Evolutionary conservation across 2,888 invertebrate species (phyloP), one percentile per base, ranked within the genome.

Genomic region (Malacosoma neustria): DNA sequence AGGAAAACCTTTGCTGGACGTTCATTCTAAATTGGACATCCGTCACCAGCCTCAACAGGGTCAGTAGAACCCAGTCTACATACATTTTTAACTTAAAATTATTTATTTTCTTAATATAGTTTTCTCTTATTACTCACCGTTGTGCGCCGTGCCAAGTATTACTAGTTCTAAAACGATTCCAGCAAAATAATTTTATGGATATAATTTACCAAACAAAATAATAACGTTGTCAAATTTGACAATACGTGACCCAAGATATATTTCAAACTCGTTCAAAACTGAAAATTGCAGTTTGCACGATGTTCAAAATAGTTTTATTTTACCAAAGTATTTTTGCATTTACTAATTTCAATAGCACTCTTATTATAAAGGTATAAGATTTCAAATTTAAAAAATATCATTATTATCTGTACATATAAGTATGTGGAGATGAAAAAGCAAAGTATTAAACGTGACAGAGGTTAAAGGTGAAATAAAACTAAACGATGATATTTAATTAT

Each of bases 201-300:
- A 34, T 48, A 43, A 45, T 46, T 43, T 42, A 38, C 33, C 30
- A 35, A 50, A 46, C 43, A 41, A 49, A 53, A 51, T 44, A 41
- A 43, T 45, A 11, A 29, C 37, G 41, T 36, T 41, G 42, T 47
- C 35, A 43, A 48, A 43, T 44, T 40, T 43, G 36, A 13, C 35
- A 38, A 44, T 53, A 65, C 66, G 65, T 66, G 65, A 66, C 57
- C 43, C 29, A 55, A 54, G 53, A 51, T 53, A 48, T 48, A 51
- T 56, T 53, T 57, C 57, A 45, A 52, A 55, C 48, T 49, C 48
- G 53, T 54, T 52, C 44, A 33, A 47, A 48, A 57, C 56, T 60
- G 50, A 48, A 57, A 56, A 61, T 52, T 48, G 48, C 38, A 40
- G 45, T 46, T 42, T 43, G 14, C 41, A 46, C 42, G 22, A 22